Evolutionary conservation across 2,797 vertebrate genomes (phyloP).

Genomic region (Gadopsis marmoratus): DNA sequence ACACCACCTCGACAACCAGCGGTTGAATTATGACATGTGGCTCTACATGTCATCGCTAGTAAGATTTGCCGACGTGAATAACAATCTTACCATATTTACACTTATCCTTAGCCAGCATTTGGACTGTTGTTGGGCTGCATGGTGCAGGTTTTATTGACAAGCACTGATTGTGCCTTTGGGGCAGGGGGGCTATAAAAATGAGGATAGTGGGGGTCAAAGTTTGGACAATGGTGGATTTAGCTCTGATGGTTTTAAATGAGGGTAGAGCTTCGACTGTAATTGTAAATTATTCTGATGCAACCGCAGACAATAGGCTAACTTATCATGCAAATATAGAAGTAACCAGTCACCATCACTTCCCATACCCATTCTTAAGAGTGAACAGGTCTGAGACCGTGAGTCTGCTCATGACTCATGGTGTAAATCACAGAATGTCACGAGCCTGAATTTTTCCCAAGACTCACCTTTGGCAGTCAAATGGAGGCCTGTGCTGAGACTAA

Average conservation of each 20-base stretch:
- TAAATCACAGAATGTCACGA: conserved; percentile 54
- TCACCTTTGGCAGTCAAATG: conserved; percentile 60
- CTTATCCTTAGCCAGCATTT: no score
- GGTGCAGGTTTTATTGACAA: conserved; percentile 43
- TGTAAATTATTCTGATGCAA: conserved; percentile 16
- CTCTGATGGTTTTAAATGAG: conserved; percentile 8
- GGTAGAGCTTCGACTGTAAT: background rate
- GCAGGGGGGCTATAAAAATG: conserved; percentile 41
- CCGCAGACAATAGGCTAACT: background rate
- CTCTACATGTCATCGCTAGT: no score
- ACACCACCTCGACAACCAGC: no score
- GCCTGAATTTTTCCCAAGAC: conserved; percentile 44
- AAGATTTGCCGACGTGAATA: no score
- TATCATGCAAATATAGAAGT: background rate
- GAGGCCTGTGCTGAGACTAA: conserved; percentile 56
- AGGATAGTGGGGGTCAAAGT: conserved; percentile 5
- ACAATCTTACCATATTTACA: no score
- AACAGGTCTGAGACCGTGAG: conserved; percentile 16
- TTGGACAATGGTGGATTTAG: conserved; percentile 15
- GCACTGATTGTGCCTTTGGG: conserved; percentile 28
- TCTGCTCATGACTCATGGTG: conserved; percentile 23
- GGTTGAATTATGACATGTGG: no score
- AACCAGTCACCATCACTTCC: background rate
- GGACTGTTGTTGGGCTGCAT: conserved; percentile 6
- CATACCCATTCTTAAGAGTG: conserved; percentile 3